phyloP scores from a whole-genome alignment of 2,888 invertebrate species.

The Pegoplata infirma region DNA sequence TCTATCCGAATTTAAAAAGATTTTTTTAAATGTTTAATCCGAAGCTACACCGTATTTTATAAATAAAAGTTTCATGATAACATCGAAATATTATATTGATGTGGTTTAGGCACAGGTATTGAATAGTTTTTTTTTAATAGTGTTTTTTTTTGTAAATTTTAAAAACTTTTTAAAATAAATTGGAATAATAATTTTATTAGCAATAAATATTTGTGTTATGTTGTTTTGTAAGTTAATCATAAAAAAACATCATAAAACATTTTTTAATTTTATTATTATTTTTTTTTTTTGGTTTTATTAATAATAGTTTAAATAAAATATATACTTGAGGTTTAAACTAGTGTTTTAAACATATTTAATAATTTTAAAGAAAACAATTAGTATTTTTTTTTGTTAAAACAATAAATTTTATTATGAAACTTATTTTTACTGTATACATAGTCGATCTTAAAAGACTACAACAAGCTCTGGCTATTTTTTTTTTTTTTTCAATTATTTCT shows the following conservation, averaged over 20 bases:
- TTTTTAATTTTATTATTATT: not conserved
- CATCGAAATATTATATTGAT: not conserved
- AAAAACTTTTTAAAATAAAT: too few relatives aligned
- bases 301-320: too few relatives aligned
- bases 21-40: too few relatives aligned
- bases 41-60: not conserved
- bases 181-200: too few relatives aligned
- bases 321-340: slow-evolving; percentile 3
- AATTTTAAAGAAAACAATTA: not conserved
- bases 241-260: not conserved
- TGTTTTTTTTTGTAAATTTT: not conserved
- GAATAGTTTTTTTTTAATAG: not conserved
- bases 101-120: slow-evolving; percentile 29
- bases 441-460: not conserved
- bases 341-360: not conserved
- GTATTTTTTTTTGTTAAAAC: too few relatives aligned
- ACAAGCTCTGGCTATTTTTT: slow-evolving; percentile 15
- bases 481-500: not conserved
- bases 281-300: not conserved
- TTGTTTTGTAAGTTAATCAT: not conserved
- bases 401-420: not conserved
- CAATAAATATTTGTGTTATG: not conserved
- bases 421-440: not conserved
- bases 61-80: not conserved
- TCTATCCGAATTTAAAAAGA: too few relatives aligned